Conservation (phyloP, 2,888 invertebrate species). For the Abrostola tripartita region DNA sequence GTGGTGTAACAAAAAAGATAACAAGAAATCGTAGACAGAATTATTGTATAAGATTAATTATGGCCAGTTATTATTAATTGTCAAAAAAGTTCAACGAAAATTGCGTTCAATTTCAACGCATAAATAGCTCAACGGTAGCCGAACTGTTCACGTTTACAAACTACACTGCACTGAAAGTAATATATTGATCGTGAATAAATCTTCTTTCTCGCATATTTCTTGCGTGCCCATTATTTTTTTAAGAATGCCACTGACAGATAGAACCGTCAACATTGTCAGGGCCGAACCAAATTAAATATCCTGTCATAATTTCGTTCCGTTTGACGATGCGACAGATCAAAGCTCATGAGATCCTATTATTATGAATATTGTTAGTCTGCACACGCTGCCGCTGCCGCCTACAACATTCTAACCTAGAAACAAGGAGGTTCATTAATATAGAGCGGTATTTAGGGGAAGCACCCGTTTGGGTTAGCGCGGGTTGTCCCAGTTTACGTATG, state of each 20-base stretch:
- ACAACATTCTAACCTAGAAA: conserved; percentile 44
- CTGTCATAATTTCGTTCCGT: conserved; percentile 55
- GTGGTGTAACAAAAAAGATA: conserved; percentile 15
- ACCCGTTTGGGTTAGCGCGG: conserved; percentile 27
- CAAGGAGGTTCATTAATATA: conserved; percentile 51
- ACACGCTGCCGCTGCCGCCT: conserved; percentile 15
- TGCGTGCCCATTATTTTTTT: conserved; percentile 28
- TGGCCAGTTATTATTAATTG: conserved; percentile 37
- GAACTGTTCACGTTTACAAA: conserved; percentile 16
- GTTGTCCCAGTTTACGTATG: conserved; percentile 33
- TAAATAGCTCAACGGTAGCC: conserved; percentile 41
- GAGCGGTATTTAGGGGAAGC: conserved; percentile 37
- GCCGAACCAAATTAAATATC: conserved; percentile 54
- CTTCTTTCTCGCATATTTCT: conserved; percentile 16
- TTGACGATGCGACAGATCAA: conserved; percentile 52
- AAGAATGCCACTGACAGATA: conserved; percentile 38
- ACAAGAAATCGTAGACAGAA: conserved; percentile 38
- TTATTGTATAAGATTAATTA: conserved; percentile 38
- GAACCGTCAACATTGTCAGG: conserved; percentile 44
- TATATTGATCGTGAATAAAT: conserved; percentile 41
- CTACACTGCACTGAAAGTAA: conserved; percentile 32
- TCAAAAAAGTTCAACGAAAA: conserved; percentile 18
- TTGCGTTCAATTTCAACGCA: conserved; percentile 25
- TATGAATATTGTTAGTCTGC: conserved; percentile 43
- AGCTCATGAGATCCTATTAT: conserved; percentile 46